Percentiles rank a stretch among this genome's conserved stretches.
phyloP scores from a whole-genome alignment of 2,888 invertebrate species.

The Copidosoma aretas region DNA sequence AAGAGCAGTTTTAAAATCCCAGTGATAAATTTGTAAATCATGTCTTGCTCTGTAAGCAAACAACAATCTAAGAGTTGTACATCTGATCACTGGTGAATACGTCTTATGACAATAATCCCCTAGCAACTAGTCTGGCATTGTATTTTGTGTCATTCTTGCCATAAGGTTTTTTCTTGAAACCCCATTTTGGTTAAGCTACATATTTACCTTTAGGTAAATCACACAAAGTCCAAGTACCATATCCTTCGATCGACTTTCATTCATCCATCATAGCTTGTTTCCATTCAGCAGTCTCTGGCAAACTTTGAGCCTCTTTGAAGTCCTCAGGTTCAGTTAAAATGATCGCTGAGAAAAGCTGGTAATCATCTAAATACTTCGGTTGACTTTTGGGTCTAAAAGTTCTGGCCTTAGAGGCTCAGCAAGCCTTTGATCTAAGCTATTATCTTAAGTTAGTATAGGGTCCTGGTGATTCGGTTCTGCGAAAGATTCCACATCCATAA shows the following conservation, averaged over 20 bases:
- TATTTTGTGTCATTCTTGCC: no score
- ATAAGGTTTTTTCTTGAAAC: background rate
- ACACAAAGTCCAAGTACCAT: background rate
- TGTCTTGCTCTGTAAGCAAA: constrained; percentile 15
- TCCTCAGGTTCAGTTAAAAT: no score
- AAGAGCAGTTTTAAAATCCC: constrained; percentile 25
- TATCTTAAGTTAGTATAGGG: no score
- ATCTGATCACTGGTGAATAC: constrained; percentile 30
- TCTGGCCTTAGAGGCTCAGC: no score
- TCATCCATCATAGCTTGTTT: background rate
- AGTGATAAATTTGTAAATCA: background rate
- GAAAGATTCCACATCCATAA: no score
- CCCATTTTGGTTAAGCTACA: background rate
- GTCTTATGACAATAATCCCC: constrained; percentile 18
- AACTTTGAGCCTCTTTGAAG: background rate
- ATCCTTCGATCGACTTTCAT: background rate
- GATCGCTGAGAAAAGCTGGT: no score
- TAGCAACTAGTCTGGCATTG: no score
- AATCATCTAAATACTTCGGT: no score
- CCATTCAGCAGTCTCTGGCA: background rate
- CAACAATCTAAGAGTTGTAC: constrained; percentile 24
- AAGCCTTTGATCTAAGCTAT: no score
- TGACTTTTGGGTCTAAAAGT: no score
- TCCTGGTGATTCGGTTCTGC: no score
- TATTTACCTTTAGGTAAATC: background rate